Base-by-base conservation (phyloP, 35 echinoderm and acorn worm species). In the Eucidaris tribuloides region DNA sequence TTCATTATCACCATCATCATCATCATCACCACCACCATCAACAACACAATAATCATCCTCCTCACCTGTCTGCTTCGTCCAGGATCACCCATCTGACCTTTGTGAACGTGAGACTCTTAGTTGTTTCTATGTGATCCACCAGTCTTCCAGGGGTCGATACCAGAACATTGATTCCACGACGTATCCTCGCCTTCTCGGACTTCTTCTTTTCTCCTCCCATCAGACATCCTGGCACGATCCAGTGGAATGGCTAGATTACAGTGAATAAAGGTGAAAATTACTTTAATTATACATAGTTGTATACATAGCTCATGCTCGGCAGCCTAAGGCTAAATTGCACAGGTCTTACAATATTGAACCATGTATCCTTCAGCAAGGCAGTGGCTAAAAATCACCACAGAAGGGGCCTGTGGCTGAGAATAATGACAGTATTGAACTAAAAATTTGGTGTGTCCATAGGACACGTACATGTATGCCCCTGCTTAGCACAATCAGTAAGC, bases 21-120 rank as follows among this genome's bases (percentile, higher is more conserved):
- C 14, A 74, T 44, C 34, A 74, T 74, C 34, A 74, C 44, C 68
- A 74, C 5, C 68, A 71, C 44, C 68, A 74, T 15, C 9, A 71
- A 20, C 65, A 13, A 35, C 14, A 13, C 5, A 20, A 4, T 68
- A 4, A 68, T 68, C 25, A 9, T 68, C 64, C 6, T 68, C 64
- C 30, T 68, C 14, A 98, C 95, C 95, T 98, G 37, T 98, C 95
- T 7, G 95, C 95, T 66, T 98, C 95, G 80, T 98, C 95, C 29
- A 98, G 70, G 24, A 98, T 70, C 46, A 98, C 62, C 86, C 86
- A 98, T 40, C 52, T 85, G 15, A 98, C 56, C 42, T 65, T 79
- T 33, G 46, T 22, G 2, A 93, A 83, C 2, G 61, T 63, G 39
- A 98, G 65, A 3, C 39, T 79, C 40, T 76, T 48, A 0, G 95